A percentile compares a stretch with the other conserved stretches of the same genome.
phyloP scores from a whole-genome alignment of 1,140 invertebrate genomes.

The Ostrea denselamellosa region DNA sequence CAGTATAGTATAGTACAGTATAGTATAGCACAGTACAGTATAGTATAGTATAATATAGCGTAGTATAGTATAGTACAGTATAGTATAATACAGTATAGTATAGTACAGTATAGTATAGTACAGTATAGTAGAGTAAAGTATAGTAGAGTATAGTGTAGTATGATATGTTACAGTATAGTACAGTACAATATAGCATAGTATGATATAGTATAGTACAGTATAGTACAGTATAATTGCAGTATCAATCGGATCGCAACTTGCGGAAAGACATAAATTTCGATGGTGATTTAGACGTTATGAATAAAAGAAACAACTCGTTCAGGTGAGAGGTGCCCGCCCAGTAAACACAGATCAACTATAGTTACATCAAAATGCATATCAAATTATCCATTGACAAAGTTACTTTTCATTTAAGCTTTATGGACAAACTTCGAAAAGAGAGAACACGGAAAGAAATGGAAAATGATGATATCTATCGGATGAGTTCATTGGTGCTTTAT shows the following conservation, averaged over 20 bases:
- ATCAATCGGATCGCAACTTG: not conserved
- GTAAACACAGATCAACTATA: not conserved
- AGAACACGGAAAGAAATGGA: not conserved
- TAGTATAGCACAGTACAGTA: constrained; percentile 19
- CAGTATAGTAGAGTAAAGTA: constrained; percentile 20
- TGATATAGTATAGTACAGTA: constrained; percentile 44
- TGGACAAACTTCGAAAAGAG: not conserved
- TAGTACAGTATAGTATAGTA: constrained; percentile 48
- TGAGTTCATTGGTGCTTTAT: not conserved
- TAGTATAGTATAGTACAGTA: constrained; percentile 42
- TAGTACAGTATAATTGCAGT: constrained; percentile 31
- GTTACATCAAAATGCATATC: too few species aligned
- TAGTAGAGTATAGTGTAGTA: constrained; percentile 30
- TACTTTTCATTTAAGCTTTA: not conserved
- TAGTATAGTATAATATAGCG: constrained; percentile 27
- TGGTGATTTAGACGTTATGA: not conserved
- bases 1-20: constrained; percentile 41
- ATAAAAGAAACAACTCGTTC: not conserved
- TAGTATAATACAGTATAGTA: constrained; percentile 28
- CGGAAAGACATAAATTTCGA: not conserved
- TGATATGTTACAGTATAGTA: constrained; percentile 25
- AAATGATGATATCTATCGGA: not conserved
- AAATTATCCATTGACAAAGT: not conserved
- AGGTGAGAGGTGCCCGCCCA: not conserved
- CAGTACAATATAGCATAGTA: constrained; percentile 12